Evolutionary conservation across 1,140 invertebrate species (phyloP), one percentile per base, ranked within the genome.

Genomic region (Lucilia cuprina): DNA sequence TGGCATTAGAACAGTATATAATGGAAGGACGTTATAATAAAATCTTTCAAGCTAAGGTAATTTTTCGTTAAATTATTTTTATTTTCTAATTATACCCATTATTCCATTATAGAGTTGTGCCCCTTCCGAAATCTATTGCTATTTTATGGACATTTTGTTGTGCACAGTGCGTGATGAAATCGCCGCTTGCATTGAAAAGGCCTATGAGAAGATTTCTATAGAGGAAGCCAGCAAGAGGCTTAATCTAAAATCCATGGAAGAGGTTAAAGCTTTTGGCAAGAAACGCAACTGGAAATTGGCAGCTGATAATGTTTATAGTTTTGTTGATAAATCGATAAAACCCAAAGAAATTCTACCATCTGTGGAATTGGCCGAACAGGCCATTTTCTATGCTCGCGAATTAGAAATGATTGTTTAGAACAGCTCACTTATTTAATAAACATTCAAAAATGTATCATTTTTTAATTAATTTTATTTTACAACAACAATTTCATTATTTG

Each of bases 21-120:
- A 99, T 99, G 98, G 99, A 99, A 92, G 99, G 99, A 41, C 98
- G 97, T 84, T 99, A 99, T 89, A 99, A 99, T 91, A 99, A 99
- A 92, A 93, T 94, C 74, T 93, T 93, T 86, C 91, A 93, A 84
- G 93, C 93, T 34, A 93, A 93, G 90, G 93, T 93, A 82, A 65
- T 30, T 30, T 21, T 41, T 41, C 5, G 5, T 82, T 41, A 82
- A 82, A 19, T 82, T 74, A 60, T 83, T 49, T 3, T 83, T 30
- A 83, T 80, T 74, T 70, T 70, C 5, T 41, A n/a, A 14, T 86
- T 78, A 84, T 85, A 82, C 2, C 25, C 25, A 30, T 30, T 30
- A 30, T 30, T 30, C 25, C 25, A n/a, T n/a, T n/a, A n/a, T 95
- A 98, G 93, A 96, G 95, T 70, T 98, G 98, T 92, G 98, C 99